These are phyloP conservation scores for Gymnopithys bicolor DNA, from an alignment of 2,797 vertebrate genomes.

Conservation along the genomic window DNA sequence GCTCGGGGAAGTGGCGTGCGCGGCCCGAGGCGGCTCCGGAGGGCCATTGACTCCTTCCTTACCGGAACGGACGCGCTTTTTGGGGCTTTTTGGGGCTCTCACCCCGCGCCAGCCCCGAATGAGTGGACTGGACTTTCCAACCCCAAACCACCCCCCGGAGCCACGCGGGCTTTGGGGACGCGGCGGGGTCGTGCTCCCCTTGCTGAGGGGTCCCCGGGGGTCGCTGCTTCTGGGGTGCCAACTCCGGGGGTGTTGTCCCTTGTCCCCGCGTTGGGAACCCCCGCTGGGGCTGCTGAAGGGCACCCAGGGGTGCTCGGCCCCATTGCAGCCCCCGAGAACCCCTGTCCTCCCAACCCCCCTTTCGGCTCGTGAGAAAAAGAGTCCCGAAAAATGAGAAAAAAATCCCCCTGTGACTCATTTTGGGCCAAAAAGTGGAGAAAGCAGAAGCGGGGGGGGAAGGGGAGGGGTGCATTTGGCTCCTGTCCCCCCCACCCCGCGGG, in stretches of 20 bases:
- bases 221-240: background rate
- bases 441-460: background rate
- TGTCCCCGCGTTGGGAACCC: too few species aligned
- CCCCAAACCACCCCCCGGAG: too few species aligned
- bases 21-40: background rate
- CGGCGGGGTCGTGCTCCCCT: background rate
- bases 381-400: background rate
- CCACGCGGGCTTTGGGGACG: background rate
- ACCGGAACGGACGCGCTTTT: background rate
- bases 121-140: conserved; percentile 20
- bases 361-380: background rate
- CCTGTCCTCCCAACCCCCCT: too few species aligned
- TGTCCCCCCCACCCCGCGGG: background rate
- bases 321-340: background rate
- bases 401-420: background rate
- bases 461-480: background rate
- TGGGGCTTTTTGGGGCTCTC: background rate
- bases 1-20: conserved; percentile 35
- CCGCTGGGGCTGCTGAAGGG: background rate
- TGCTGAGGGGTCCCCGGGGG: background rate
- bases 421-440: background rate
- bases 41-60: conserved; percentile 17
- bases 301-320: background rate
- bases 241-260: background rate
- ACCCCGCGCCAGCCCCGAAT: background rate